Conservation (phyloP, 2,888 invertebrate species). For the Stenurella melanura region DNA sequence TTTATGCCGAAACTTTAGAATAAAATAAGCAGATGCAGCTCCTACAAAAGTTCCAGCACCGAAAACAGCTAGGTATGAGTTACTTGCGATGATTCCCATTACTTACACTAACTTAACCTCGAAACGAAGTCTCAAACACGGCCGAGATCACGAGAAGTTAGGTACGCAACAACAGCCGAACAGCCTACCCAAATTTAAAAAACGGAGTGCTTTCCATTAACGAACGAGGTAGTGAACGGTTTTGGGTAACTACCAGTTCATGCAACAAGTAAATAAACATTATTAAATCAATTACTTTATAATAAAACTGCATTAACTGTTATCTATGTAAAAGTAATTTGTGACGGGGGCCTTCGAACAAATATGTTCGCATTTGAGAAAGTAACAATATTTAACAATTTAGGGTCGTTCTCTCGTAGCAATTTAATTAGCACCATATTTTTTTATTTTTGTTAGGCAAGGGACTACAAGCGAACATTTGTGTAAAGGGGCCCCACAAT, state of each 20-base stretch:
- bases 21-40: slow-evolving; percentile 64
- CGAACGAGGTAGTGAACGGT: background rate
- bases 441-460: no score
- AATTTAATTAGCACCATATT: no score
- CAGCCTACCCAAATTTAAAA: background rate
- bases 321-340: no score
- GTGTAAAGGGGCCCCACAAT: no score
- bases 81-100: slow-evolving; percentile 66
- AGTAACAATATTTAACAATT: no score
- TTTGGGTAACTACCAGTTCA: background rate
- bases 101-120: background rate
- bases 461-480: no score
- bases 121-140: background rate
- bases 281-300: no score
- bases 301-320: no score
- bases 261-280: no score
- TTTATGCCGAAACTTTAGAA: slow-evolving; percentile 59
- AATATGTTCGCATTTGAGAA: no score
- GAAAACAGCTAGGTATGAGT: slow-evolving; percentile 65
- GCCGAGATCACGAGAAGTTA: background rate
- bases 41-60: slow-evolving; percentile 68
- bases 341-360: no score
- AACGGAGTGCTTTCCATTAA: background rate
- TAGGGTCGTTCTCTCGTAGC: no score
- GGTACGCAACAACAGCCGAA: background rate